phyloP scores from a whole-genome alignment of 2,888 invertebrate species.

The Pachydiplax longipennis region DNA sequence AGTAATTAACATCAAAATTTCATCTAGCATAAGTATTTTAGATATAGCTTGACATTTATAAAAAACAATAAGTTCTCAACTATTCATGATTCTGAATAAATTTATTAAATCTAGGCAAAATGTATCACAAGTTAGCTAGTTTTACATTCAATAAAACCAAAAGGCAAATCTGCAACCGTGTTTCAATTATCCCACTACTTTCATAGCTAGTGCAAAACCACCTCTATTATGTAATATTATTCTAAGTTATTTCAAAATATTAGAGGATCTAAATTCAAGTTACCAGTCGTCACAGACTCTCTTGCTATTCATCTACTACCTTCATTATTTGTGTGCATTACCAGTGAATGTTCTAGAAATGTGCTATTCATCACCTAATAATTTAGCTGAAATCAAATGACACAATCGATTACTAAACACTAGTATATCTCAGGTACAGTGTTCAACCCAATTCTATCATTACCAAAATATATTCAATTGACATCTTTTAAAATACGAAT shows the following conservation, averaged over 20 bases:
- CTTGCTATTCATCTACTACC: background rate
- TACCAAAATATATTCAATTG: constrained; percentile 5
- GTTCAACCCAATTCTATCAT: background rate
- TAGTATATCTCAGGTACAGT: background rate
- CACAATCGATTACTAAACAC: background rate
- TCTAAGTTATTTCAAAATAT: background rate
- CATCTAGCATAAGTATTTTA: too few species aligned
- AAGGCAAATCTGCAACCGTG: background rate
- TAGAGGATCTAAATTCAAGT: background rate
- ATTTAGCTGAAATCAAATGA: background rate
- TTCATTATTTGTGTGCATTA: background rate
- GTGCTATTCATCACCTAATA: background rate
- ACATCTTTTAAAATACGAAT: background rate
- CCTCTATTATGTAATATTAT: background rate
- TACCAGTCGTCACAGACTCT: background rate
- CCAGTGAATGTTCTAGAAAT: background rate
- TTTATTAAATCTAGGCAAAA: background rate
- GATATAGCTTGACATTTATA: background rate
- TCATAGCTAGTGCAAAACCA: background rate
- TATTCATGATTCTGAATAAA: background rate
- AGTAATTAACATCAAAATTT: too few species aligned
- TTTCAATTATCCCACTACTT: background rate
- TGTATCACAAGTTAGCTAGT: background rate
- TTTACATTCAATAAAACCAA: background rate
- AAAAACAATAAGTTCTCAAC: background rate